phyloP scores from a whole-genome alignment of 2,888 invertebrate genomes.

The Dasysyrphus albostriatus region DNA sequence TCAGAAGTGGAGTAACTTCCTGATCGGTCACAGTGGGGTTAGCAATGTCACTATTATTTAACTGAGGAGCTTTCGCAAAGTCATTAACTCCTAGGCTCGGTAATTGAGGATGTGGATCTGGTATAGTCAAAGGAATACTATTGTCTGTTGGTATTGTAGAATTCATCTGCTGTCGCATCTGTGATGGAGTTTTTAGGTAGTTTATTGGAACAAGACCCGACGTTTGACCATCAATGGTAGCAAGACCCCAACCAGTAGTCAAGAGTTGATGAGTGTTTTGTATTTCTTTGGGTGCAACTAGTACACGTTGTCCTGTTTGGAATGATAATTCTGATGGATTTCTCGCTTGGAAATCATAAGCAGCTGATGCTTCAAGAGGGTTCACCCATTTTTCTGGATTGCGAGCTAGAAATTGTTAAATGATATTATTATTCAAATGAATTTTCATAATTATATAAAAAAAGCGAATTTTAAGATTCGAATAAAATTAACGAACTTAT shows the following conservation, averaged over 20 bases:
- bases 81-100: constrained; percentile 39
- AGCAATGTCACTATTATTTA: neutral
- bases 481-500: neutral
- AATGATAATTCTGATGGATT: constrained; percentile 91
- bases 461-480: neutral
- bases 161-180: constrained; percentile 77
- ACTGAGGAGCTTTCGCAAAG: constrained; percentile 51
- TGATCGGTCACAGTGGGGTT: neutral
- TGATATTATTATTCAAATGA: too few relatives aligned
- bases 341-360: constrained; percentile 90
- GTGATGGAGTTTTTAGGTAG: constrained; percentile 84
- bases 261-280: constrained; percentile 88
- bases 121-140: constrained; percentile 34
- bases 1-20: neutral
- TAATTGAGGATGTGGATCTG: constrained; percentile 50
- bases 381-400: constrained; percentile 89
- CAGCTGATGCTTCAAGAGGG: constrained; percentile 88
- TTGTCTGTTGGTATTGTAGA: constrained; percentile 38
- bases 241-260: constrained; percentile 89
- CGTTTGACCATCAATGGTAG: constrained; percentile 85
- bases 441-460: too few relatives aligned
- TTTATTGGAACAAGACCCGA: constrained; percentile 88
- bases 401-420: constrained; percentile 83
- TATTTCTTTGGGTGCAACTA: constrained; percentile 92
- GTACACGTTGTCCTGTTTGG: constrained; percentile 89